These are phyloP conservation scores for Branchipolynoe longqiensis DNA, from an alignment of 2,888 invertebrate genomes.

Conservation along the genomic window DNA sequence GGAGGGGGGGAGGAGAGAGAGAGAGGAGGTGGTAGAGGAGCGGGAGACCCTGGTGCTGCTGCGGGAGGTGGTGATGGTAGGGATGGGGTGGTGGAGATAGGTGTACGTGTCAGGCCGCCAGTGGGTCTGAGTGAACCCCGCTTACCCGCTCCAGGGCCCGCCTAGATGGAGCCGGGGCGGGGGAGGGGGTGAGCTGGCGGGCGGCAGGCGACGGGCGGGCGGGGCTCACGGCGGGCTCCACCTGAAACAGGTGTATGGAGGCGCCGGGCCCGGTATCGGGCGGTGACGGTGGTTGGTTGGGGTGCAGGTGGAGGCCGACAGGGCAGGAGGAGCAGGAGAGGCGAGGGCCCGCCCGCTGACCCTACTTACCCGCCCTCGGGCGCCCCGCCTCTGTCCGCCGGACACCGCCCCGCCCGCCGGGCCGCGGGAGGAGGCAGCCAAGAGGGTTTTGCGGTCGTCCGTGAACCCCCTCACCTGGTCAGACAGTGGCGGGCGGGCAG, in stretches of 20 bases:
- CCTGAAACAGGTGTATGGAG: slow-evolving; percentile 52
- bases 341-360: background rate
- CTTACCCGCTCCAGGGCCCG: slow-evolving; percentile 13
- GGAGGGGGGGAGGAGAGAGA: background rate
- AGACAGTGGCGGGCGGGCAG: background rate
- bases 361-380: background rate
- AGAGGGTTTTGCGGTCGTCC: background rate
- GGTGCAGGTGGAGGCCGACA: background rate
- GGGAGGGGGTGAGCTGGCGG: background rate
- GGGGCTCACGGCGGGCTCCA: slow-evolving; percentile 3
- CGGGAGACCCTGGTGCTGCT: background rate
- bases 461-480: slow-evolving; percentile 18
- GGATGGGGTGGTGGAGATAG: slow-evolving; percentile 50
- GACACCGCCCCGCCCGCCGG: background rate
- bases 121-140: slow-evolving; percentile 22
- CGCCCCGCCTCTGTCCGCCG: slow-evolving; percentile 23
- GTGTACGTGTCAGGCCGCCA: slow-evolving; percentile 44
- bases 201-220: background rate
- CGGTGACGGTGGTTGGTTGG: slow-evolving; percentile 12
- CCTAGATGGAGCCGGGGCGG: background rate
- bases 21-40: slow-evolving; percentile 15
- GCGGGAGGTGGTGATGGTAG: slow-evolving; percentile 36
- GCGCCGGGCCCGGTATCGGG: background rate
- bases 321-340: background rate
- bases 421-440: background rate